These are phyloP conservation scores for Phrynocephalus guinanensis DNA, from an alignment of 2,797 vertebrate genomes.

Conservation along the genomic window DNA sequence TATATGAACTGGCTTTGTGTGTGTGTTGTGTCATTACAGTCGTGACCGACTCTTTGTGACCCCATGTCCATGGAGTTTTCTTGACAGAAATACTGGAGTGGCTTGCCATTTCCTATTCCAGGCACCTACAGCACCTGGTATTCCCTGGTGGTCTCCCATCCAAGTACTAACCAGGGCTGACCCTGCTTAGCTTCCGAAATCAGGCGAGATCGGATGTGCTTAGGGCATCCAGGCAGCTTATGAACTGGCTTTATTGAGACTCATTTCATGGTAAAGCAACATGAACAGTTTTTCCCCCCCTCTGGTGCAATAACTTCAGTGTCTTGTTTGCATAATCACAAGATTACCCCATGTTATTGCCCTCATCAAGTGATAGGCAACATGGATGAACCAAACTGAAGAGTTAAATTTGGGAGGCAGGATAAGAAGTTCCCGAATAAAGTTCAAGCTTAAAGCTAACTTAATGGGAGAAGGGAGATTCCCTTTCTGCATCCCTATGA, in stretches of 20 bases:
- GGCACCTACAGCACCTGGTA: too few relatives aligned
- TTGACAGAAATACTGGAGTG: too few relatives aligned
- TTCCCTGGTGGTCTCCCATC: too few relatives aligned
- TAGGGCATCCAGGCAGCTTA: too few relatives aligned
- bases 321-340: background rate
- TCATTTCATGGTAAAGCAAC: background rate
- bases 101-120: too few relatives aligned
- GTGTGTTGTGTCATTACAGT: too few relatives aligned
- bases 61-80: too few relatives aligned
- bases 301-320: background rate
- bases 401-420: background rate
- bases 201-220: too few relatives aligned
- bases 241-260: background rate
- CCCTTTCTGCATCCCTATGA: background rate
- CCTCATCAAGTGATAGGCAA: background rate
- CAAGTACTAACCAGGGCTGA: too few relatives aligned
- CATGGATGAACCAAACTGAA: background rate
- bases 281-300: background rate
- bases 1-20: background rate
- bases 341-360: background rate
- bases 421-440: background rate
- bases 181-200: too few relatives aligned
- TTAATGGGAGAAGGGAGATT: too few relatives aligned
- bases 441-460: background rate
- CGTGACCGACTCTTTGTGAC: too few relatives aligned